These are phyloP conservation scores for Dendroctonus valens DNA, from an alignment of 1,140 invertebrate species.

Conservation along the genomic window DNA sequence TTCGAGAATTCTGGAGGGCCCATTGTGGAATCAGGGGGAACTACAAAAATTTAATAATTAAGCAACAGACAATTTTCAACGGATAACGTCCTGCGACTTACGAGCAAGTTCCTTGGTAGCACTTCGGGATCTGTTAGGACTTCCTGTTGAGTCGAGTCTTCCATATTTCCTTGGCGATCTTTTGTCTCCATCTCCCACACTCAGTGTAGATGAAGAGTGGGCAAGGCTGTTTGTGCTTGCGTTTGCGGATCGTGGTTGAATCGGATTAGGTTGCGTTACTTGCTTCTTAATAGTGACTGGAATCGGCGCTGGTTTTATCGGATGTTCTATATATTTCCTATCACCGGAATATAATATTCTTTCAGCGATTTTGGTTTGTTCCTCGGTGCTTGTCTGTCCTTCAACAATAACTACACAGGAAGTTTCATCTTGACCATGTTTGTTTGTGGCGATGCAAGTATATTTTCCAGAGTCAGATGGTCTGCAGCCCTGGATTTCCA, in stretches of 20 bases:
- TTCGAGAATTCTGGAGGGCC: conserved; percentile 78
- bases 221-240: conserved; percentile 43
- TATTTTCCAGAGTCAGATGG: conserved; percentile 96
- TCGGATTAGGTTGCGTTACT: conserved; percentile 41
- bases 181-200: conserved; percentile 51
- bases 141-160: conserved; percentile 68
- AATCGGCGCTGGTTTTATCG: conserved; percentile 72
- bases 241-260: conserved; percentile 36
- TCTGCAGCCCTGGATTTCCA: conserved; percentile 94
- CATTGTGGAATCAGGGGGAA: conserved; percentile 82
- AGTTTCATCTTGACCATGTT: conserved; percentile 91
- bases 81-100: conserved; percentile 55
- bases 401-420: conserved; percentile 95
- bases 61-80: neutral
- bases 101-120: conserved; percentile 86
- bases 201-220: conserved; percentile 45
- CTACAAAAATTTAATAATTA: conserved; percentile 49
- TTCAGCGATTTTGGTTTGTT: conserved; percentile 78
- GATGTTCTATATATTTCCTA: conserved; percentile 78
- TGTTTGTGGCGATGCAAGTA: conserved; percentile 87
- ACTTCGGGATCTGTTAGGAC: conserved; percentile 78
- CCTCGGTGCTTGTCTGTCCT: conserved; percentile 77
- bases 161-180: conserved; percentile 69
- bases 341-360: conserved; percentile 85
- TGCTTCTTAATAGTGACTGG: conserved; percentile 65